Conservation (phyloP, 2,797 vertebrate species). For the Micrastur ruficollis region DNA sequence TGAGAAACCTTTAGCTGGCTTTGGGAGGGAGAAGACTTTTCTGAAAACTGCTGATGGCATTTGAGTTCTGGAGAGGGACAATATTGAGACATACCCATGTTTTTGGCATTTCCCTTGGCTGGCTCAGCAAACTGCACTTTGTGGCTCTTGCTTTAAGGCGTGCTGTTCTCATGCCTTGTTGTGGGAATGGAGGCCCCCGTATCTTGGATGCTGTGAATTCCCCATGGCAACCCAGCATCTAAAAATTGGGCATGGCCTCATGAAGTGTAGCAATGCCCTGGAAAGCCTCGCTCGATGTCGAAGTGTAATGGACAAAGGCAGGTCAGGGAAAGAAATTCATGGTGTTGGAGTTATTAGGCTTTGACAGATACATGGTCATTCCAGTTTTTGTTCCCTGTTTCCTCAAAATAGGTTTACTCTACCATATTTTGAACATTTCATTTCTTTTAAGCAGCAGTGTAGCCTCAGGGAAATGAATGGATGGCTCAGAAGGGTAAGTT, state of each 20-base stretch:
- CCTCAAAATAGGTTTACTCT: neutral
- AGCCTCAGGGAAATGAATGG: neutral
- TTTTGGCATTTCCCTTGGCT: neutral
- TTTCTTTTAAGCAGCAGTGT: neutral
- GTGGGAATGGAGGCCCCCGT: neutral
- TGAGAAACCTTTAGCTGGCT: neutral
- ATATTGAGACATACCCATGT: neutral
- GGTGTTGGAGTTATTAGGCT: neutral
- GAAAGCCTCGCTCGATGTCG: neutral
- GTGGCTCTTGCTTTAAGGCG: neutral
- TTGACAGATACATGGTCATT: neutral
- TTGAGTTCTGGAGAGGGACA: neutral
- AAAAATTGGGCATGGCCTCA: neutral
- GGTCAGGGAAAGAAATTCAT: neutral
- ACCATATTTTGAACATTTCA: neutral
- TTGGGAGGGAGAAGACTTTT: neutral
- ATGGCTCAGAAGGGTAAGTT: neutral
- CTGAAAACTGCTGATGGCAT: neutral
- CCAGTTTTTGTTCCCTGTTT: neutral
- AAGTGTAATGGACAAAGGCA: neutral
- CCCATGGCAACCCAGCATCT: neutral
- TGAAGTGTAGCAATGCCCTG: neutral
- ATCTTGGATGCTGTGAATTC: neutral
- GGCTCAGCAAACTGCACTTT: neutral
- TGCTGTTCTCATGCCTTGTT: neutral